These are phyloP conservation scores for Venusia cambrica DNA, from an alignment of 2,888 invertebrate genomes.

Conservation along the genomic window DNA sequence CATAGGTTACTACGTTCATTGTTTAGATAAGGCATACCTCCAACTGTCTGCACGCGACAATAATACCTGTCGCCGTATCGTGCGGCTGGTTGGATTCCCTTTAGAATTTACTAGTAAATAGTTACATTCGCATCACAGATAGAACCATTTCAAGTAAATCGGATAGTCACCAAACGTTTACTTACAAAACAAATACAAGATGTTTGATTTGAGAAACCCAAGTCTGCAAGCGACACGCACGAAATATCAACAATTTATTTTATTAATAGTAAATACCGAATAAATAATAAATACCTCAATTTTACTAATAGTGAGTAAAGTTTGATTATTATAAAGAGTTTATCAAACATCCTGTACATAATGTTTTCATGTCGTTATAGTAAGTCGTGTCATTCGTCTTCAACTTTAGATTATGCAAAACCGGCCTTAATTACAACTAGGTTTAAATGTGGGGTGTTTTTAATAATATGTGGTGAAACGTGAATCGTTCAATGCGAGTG, in stretches of 20 bases:
- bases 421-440: conserved; percentile 70
- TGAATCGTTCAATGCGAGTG: conserved; percentile 19
- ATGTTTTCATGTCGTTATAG: conserved; percentile 46
- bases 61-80: conserved; percentile 8
- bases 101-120: conserved; percentile 74
- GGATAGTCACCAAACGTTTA: conserved; percentile 48
- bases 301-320: conserved; percentile 47
- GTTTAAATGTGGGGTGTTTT: conserved; percentile 47
- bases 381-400: conserved; percentile 59
- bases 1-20: conserved; percentile 71
- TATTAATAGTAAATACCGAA: conserved; percentile 38
- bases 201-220: conserved; percentile 59
- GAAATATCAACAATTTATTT: conserved; percentile 42
- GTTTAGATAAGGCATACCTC: conserved; percentile 61
- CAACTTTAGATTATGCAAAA: conserved; percentile 75
- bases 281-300: conserved; percentile 51
- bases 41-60: conserved; percentile 43
- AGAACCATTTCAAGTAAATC: conserved; percentile 53
- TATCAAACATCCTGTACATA: conserved; percentile 73
- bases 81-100: conserved; percentile 59
- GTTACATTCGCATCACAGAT: conserved; percentile 67
- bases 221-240: conserved; percentile 37
- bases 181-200: conserved; percentile 51
- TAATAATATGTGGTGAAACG: conserved; percentile 38
- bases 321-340: conserved; percentile 46